Base-by-base conservation (phyloP, 2,888 invertebrate species). In the Drosophila barbarae region DNA sequence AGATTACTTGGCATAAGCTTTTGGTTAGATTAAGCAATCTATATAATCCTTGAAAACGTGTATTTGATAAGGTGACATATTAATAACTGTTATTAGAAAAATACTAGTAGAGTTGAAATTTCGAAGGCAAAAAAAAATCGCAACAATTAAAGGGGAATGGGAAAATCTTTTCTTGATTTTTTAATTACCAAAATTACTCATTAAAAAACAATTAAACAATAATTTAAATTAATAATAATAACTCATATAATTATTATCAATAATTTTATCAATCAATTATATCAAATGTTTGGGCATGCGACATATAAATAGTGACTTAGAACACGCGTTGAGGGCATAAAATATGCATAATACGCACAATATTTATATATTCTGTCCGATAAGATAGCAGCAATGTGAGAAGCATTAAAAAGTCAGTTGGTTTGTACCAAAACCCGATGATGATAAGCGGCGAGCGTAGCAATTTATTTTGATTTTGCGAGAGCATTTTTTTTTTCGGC, bases 381-480 rank as follows among this genome's bases (percentile, higher is more conserved):
- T 65, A 53, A 64, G 63, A 64, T 53, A 46, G 21, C 12, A 23
- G n/a, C 49, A 28, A 28, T 15, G 51, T 50, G 54, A 30, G 21
- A 53, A 58, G 59, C 58, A 58, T 58, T 63, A 28, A 10, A 21
- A 18, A 53, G 35, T 10, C 28, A 13, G 35, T 30, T 58, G n/a
- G 57, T 15, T 42, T n/a, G 51, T 61, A 47, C 9, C 9, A 32
- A 59, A 39, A 46, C 28, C 38, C 12, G 21, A 57, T 77, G 21
- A 57, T 77, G 77, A 77, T 73, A 73, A 71, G n/a, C 46, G 32
- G n/a, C 46, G 6, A 7, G 13, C 36, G 23, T 5, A 13, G 32
- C 12, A 39, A 39, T 44, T 58, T 46, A 36, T 64, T 64, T 46
- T 52, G 44, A 61, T 63, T 63, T 61, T 35, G 13, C 21, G 28